Base-by-base conservation (phyloP, 2,888 invertebrate species). In the Drosophila falleni region DNA sequence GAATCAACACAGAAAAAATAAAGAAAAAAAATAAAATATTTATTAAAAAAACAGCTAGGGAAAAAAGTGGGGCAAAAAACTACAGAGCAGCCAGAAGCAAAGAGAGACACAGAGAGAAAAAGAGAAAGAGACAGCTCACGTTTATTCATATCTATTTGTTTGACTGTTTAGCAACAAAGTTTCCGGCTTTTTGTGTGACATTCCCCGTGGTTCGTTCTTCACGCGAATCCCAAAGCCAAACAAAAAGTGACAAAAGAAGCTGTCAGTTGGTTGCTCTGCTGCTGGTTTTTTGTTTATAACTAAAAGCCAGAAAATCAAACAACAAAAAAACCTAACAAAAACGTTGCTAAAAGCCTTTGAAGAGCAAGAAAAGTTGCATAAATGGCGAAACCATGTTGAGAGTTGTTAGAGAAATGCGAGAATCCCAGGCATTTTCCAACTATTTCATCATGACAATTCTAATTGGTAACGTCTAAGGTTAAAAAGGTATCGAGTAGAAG, bases 161-260 rank as follows among this genome's bases (percentile, higher is more conserved):
- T 81, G 81, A 58, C 74, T 80, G 82, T 85, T 80, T 85, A 80
- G 85, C 74, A 71, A 78, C 73, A 85, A 80, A 80, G 80, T 80
- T 80, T 80, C 79, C 82, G 79, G 65, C 37, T 70, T 63, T 74
- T 78, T 44, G 37, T 79, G 77, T 55, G 64, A 58, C 67, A 69
- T 82, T 68, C 44, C 71, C 72, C 56, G 66, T 54, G 72, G 80
- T 69, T 74, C 62, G 47, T 33, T 50, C 46, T 60, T 56, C 50
- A 59, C 78, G 65, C 65, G 56, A 70, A 31, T n/a, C 74, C 53
- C 37, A 33, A 44, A 42, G 19, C 41, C 60, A 13, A 35, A 81
- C 63, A 78, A 80, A 78, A 74, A 81, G 79, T 68, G 85, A 85
- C 82, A 84, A 84, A 80, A 85, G 81, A 80, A 74, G 70, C 79